Evolutionary conservation across 1,140 invertebrate genomes (phyloP), one percentile per base, ranked within the genome.

Genomic region (Zaprionus kolodkinae): DNA sequence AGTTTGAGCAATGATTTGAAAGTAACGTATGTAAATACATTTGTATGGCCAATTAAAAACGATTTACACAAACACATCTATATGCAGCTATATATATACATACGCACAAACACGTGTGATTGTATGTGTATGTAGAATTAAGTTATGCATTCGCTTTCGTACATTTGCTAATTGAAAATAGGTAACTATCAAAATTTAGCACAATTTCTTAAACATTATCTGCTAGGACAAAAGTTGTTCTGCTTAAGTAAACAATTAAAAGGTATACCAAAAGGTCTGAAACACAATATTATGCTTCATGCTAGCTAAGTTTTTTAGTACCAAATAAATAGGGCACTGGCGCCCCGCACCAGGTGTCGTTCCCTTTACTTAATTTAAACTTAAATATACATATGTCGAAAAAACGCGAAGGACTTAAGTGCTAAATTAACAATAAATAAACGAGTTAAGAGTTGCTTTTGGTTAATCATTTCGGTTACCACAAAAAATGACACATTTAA

Each of bases 401-500:
- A 79, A 80, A 80, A 63, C 72, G 21, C 50, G 21, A 62, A 64
- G 52, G 59, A 81, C 78, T 72, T 81, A 80, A 76, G 17, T 76
- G 71, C 66, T 76, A 81, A 81, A 80, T 80, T 76, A 33, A 73
- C 72, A 68, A 17, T 73, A 76, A 86, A 76, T 85, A 81, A 89
- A 79, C 61, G 52, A 74, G 57, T 71, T 73, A 75, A 71, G 56
- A 80, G 73, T 79, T 86, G 75, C 75, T 86, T 72, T 62, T 72
- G 27, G 72, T 73, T 84, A 69, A 73, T 40, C 25, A 79, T 73
- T 57, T 75, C 52, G 76, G 60, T 84, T 81, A 81, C 81, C 85
- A 81, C 74, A 89, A 89, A 88, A 85, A 89, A 89, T 81, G 81
- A 89, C 85, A 88, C 85, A 66, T 79, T 85, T 66, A 81, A 89